Evolutionary conservation across 2,113 vertebrate genomes (phyloP).

Genomic region (Myrmecobius fasciatus): DNA sequence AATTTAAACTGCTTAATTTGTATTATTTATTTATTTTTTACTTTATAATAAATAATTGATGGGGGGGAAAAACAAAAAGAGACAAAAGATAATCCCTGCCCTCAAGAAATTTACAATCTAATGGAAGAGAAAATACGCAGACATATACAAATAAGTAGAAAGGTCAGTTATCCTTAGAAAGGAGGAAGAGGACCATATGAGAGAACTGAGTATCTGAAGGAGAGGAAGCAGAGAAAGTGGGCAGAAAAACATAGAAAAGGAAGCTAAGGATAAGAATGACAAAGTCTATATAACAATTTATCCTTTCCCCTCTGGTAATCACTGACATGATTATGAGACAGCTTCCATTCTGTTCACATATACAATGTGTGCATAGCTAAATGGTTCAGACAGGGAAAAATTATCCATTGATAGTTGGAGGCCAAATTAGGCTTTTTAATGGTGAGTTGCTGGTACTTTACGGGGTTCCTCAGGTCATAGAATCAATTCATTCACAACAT

Average conservation of each 20-base stretch:
- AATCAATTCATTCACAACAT: constrained; percentile 12
- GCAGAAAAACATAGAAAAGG: neutral
- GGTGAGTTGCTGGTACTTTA: neutral
- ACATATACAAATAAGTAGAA: neutral
- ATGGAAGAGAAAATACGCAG: neutral
- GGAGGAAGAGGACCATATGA: neutral
- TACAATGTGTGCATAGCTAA: neutral
- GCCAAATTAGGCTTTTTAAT: neutral
- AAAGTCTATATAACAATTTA: constrained; percentile 2
- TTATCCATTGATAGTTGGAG: neutral
- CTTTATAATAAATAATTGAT: neutral
- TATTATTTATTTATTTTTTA: neutral
- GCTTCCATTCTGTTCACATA: neutral
- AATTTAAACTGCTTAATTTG: neutral
- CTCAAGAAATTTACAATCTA: neutral
- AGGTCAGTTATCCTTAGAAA: neutral
- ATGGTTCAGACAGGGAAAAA: constrained; percentile 23
- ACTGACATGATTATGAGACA: neutral
- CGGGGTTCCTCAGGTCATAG: neutral
- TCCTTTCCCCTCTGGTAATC: neutral
- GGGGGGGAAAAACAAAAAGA: neutral
- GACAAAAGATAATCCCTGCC: neutral
- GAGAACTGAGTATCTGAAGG: neutral
- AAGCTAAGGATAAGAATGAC: constrained; percentile 10
- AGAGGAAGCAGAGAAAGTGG: neutral